Percentiles rank a stretch among this genome's conserved stretches.
These are phyloP conservation scores for Pogonus chalceus DNA, from an alignment of 1,140 invertebrate species.

Conservation along the genomic window DNA sequence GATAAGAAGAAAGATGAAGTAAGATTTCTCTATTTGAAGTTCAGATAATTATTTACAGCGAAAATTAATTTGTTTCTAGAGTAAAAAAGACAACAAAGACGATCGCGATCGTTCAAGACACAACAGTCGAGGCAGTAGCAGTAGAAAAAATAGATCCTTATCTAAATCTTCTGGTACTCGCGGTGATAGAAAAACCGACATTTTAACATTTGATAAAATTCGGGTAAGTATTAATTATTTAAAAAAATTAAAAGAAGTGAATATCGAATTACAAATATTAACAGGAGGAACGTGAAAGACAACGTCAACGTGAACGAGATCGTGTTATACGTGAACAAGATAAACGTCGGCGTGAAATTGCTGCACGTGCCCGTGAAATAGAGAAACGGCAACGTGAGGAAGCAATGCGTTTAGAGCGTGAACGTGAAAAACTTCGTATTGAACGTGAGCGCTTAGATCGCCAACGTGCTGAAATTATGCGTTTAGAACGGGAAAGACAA, in stretches of 20 bases:
- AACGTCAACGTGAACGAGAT: conserved; percentile 65
- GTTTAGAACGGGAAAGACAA: conserved; percentile 70
- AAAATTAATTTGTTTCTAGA: neutral
- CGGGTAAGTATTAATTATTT: conserved; percentile 1
- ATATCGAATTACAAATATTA: neutral
- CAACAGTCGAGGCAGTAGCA: neutral
- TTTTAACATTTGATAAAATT: neutral
- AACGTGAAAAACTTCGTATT: conserved; percentile 60
- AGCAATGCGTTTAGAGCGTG: conserved; percentile 64
- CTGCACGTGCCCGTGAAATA: conserved; percentile 59
- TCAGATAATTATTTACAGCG: neutral
- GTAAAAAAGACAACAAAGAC: neutral
- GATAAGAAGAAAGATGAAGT: neutral
- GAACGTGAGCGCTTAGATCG: conserved; percentile 69
- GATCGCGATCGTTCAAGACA: neutral
- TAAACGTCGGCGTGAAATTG: conserved; percentile 59
- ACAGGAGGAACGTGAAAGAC: conserved; percentile 56
- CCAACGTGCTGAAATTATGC: conserved; percentile 69
- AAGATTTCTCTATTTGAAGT: neutral
- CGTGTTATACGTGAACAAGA: conserved; percentile 69
- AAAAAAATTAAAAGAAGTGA: too few relatives aligned
- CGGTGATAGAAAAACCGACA: neutral
- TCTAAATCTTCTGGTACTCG: neutral
- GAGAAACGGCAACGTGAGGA: conserved; percentile 71
- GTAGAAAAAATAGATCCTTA: neutral